These are phyloP conservation scores for Tuta absoluta DNA, from an alignment of 2,888 invertebrate genomes.

Conservation along the genomic window DNA sequence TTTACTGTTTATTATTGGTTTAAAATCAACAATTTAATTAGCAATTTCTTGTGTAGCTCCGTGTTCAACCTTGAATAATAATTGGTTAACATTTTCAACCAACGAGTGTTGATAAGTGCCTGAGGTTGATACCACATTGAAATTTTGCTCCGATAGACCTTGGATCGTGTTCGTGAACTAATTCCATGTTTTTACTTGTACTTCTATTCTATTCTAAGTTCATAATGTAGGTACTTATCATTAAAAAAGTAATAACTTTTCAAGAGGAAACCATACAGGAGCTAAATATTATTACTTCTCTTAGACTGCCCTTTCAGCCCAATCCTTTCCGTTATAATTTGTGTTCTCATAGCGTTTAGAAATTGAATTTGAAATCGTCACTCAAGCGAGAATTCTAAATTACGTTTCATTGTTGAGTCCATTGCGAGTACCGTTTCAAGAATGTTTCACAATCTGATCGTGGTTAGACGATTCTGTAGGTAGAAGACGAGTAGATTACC, in stretches of 20 bases:
- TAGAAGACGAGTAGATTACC: conserved; percentile 32
- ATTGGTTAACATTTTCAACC: conserved; percentile 9
- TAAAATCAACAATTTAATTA: conserved; percentile 7
- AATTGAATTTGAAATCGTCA: conserved; percentile 22
- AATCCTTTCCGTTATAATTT: conserved; percentile 18
- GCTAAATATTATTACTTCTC: not conserved
- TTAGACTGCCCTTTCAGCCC: not conserved
- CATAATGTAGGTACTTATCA: too few species aligned
- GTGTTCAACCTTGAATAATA: conserved; percentile 28
- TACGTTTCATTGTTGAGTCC: conserved; percentile 21
- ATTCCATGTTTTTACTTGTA: too few species aligned
- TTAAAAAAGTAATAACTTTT: not conserved
- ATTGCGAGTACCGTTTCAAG: not conserved
- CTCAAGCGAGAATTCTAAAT: conserved; percentile 15
- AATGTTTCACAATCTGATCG: not conserved
- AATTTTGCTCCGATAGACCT: not conserved
- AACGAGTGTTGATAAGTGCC: not conserved
- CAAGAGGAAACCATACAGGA: not conserved
- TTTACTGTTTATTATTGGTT: not conserved
- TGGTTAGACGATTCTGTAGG: not conserved
- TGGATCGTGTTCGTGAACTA: not conserved
- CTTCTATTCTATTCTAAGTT: too few species aligned
- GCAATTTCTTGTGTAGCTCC: conserved; percentile 16
- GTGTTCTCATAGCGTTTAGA: conserved; percentile 22
- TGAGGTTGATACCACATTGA: not conserved